Conservation (phyloP, 2,797 vertebrate species). For the Australoheros facetus region DNA sequence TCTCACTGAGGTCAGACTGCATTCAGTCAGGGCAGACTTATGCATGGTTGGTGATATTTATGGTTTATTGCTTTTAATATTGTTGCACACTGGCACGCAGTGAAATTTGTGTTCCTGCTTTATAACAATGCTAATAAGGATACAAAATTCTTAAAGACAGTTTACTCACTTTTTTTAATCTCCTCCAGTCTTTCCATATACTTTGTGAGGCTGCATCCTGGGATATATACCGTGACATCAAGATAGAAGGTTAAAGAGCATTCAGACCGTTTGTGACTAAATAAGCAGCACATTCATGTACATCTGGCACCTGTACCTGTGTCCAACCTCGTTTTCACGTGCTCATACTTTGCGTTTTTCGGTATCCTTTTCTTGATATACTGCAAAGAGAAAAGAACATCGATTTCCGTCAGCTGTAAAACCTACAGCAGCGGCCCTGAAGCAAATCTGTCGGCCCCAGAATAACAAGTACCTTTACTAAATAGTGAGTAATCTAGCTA, state of each 20-base stretch:
- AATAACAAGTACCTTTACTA: neutral
- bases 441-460: neutral
- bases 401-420: neutral
- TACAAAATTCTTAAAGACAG: neutral
- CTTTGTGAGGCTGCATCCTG: conserved; percentile 91
- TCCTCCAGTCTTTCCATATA: conserved; percentile 91
- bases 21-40: neutral
- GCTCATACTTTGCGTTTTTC: conserved; percentile 88
- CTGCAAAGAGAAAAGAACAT: conserved; percentile 65
- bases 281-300: neutral
- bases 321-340: conserved; percentile 89
- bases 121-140: neutral
- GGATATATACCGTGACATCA: neutral
- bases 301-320: conserved; percentile 80
- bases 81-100: neutral
- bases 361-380: conserved; percentile 88
- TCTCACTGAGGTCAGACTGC: too few relatives aligned
- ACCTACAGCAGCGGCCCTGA: too few relatives aligned
- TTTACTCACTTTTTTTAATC: conserved; percentile 90
- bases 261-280: neutral
- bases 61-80: neutral
- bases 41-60: neutral
- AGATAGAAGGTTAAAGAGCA: neutral
- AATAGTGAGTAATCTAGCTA: neutral
- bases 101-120: neutral